Percentiles rank a stretch among this genome's conserved stretches.
These are phyloP conservation scores for Poeciliopsis presidionis DNA, from an alignment of 2,797 vertebrate species.

Conservation along the genomic window DNA sequence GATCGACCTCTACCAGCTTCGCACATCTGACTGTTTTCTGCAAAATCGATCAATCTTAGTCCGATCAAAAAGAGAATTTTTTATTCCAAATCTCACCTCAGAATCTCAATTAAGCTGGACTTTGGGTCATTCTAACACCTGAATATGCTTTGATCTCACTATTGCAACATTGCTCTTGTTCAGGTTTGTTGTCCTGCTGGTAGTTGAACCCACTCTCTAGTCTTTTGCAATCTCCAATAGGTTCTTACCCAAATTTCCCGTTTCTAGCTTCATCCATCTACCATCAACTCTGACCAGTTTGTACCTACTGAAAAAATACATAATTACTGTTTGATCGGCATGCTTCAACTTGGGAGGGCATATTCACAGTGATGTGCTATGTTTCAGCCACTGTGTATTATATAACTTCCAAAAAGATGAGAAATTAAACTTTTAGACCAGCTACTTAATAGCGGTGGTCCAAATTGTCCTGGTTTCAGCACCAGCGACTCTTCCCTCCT, in stretches of 20 bases:
- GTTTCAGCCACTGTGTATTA: background rate
- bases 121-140: no score
- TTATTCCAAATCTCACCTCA: no score
- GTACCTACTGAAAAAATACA: background rate
- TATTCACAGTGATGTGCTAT: background rate
- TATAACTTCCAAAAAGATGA: background rate
- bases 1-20: no score
- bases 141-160: no score
- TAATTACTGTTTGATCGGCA: background rate
- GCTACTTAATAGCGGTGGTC: background rate
- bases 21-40: no score
- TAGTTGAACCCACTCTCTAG: background rate
- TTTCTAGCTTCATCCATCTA: background rate
- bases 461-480: background rate
- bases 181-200: no score
- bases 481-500: no score
- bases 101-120: no score
- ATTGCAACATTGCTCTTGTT: no score
- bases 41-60: no score
- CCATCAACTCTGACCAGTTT: background rate
- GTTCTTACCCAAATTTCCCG: background rate
- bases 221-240: background rate
- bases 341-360: background rate
- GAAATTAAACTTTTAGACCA: background rate
- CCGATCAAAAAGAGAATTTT: no score